These are phyloP conservation scores for Bombus terrestris DNA, from an alignment of 1,140 invertebrate genomes.

Conservation along the genomic window DNA sequence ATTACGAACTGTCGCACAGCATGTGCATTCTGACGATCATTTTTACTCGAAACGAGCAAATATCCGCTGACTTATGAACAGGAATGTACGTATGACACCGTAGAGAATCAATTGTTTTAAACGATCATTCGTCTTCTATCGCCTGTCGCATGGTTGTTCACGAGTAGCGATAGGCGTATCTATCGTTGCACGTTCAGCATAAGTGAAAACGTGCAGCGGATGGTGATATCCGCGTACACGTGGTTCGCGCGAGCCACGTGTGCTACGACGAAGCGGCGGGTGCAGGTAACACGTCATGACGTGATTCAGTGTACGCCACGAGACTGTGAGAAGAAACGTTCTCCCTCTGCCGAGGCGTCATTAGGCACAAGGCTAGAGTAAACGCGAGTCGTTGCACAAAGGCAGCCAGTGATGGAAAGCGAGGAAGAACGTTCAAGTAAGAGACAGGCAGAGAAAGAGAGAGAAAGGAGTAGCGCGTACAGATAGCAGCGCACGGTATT, in stretches of 20 bases:
- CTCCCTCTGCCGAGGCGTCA: conserved; percentile 68
- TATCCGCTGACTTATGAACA: no score
- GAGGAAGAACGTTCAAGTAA: no score
- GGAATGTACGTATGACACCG: no score
- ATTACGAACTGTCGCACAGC: no score
- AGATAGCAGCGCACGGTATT: not conserved
- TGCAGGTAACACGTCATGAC: conserved; percentile 28
- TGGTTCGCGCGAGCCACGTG: conserved; percentile 14
- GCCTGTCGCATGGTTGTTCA: not conserved
- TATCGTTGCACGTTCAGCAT: not conserved
- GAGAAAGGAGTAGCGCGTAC: not conserved
- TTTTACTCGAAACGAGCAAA: no score
- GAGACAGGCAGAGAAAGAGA: not conserved
- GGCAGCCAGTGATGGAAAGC: conserved; percentile 28
- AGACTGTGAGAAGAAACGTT: conserved; percentile 63
- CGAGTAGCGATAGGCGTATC: not conserved
- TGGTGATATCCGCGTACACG: not conserved
- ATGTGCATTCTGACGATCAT: no score
- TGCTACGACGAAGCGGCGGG: not conserved
- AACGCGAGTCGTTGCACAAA: conserved; percentile 68
- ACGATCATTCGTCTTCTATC: no score
- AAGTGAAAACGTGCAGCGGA: not conserved
- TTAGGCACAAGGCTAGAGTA: conserved; percentile 75
- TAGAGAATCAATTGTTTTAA: no score
- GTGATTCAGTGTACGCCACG: conserved; percentile 44